Evolutionary conservation across 2,113 vertebrate genomes (phyloP), one percentile per base, ranked within the genome.

Genomic region (Ptyas mucosa): DNA sequence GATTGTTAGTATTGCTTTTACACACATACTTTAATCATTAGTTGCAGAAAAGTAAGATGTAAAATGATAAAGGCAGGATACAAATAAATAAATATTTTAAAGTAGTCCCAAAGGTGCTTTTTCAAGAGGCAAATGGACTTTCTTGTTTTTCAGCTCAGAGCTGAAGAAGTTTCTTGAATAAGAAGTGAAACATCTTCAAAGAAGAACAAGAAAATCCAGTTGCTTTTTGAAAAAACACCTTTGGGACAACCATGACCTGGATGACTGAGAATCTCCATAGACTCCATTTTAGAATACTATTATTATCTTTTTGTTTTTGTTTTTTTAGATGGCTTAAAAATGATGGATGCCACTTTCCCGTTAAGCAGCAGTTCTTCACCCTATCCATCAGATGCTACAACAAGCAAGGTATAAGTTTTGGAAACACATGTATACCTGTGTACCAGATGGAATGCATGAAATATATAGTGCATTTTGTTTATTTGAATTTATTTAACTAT

Each of bases 401-500:
- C 94, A 81, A 90, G 52, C 1, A 91, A 97, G 97, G 98, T 98
- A 92, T 20, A 0, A 12, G 75, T 52, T 5, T 2, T 39, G 51
- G 86, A 52, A 69, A 89, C 39, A 46, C 55, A 29, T 29, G 21
- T 57, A n/a, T n/a, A 64, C 14, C 18, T 5, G 5, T 9, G 91
- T 90, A 43, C 21, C 34, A 43, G 18, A 43, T 81, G 8, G 8
- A 8, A 81, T 81, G 34, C 18, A 3, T 81, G 20, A 81, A 43
- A 39, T 81, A 20, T 39, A 18, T 21, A 81, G 5, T 69, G 12
- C 64, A 69, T 43, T 81, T 21, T 43, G 34, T 21, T 81, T 43
- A 81, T 43, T 81, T 15, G 21, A 61, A 3, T 61, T 43, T 61
- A 58, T 89, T 12, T 18, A 57, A 43, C 10, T 5, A 89, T 81